phyloP scores from a whole-genome alignment of 2,797 vertebrate species.

The Clarias fuscus region DNA sequence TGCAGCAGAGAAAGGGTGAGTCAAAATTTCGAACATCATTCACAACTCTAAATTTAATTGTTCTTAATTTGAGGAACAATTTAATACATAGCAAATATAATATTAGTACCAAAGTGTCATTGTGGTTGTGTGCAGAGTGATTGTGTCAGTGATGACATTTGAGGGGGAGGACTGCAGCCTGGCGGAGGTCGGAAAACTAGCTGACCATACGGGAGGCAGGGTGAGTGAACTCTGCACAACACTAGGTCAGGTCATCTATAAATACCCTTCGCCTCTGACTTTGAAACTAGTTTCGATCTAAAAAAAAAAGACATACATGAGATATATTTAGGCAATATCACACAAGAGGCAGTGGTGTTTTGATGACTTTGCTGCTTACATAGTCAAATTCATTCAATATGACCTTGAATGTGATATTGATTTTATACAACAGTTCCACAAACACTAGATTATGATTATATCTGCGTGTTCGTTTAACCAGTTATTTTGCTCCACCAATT shows the following conservation, averaged over 20 bases:
- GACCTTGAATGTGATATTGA: not conserved
- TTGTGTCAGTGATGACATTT: constrained; percentile 79
- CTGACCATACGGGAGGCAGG: constrained; percentile 76
- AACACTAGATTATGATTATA: too few relatives aligned
- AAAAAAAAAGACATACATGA: not conserved
- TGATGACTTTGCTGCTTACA: not conserved
- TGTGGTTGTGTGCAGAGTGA: constrained; percentile 65
- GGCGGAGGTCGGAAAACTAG: constrained; percentile 75
- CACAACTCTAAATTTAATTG: not conserved
- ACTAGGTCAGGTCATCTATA: not conserved
- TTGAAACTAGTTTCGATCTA: not conserved
- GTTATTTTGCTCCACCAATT: too few relatives aligned
- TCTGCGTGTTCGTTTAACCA: too few relatives aligned
- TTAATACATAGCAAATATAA: not conserved
- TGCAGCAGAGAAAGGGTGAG: constrained; percentile 71
- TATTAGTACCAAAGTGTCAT: not conserved
- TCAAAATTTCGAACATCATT: not conserved
- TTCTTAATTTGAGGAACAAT: not conserved
- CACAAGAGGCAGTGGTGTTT: not conserved
- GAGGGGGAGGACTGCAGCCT: constrained; percentile 76
- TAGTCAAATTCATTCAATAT: not conserved
- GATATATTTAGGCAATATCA: not conserved
- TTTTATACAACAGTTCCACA: not conserved
- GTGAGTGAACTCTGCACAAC: constrained; percentile 59
- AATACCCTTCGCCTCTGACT: not conserved